phyloP scores from a whole-genome alignment of 2,113 vertebrate genomes.

The Nycticebus coucang region DNA sequence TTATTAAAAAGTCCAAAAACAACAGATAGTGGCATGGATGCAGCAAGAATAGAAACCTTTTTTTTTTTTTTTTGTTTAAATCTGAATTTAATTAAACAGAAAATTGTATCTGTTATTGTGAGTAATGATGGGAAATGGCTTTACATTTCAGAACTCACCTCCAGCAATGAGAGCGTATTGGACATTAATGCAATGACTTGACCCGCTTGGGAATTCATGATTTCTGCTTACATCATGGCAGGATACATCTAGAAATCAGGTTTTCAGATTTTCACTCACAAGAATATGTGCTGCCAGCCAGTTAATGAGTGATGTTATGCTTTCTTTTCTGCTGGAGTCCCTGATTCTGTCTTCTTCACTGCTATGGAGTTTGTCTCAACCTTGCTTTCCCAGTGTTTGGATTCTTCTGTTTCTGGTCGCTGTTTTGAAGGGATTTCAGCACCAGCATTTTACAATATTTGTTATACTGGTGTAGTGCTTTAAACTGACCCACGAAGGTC shows the following conservation, averaged over 20 bases:
- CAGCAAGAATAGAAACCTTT: too few species aligned
- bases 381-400: conserved; percentile 82
- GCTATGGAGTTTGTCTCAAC: conserved; percentile 77
- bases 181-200: conserved; percentile 21
- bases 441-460: conserved; percentile 94
- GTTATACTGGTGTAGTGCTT: conserved; percentile 96
- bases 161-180: background rate
- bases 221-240: background rate
- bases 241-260: background rate
- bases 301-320: conserved; percentile 66
- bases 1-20: too few species aligned
- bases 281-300: fast-evolving
- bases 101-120: background rate
- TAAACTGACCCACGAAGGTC: conserved; percentile 98
- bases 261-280: background rate
- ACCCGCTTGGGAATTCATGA: background rate
- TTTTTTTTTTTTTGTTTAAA: conserved; percentile 39
- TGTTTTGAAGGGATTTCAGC: conserved; percentile 88
- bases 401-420: conserved; percentile 89
- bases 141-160: background rate
- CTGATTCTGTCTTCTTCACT: conserved; percentile 83
- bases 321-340: conserved; percentile 85
- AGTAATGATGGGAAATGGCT: conserved; percentile 49
- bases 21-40: too few species aligned
- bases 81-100: conserved; percentile 63